Conservation (phyloP, 2,888 invertebrate genomes). For the Mantis religiosa region DNA sequence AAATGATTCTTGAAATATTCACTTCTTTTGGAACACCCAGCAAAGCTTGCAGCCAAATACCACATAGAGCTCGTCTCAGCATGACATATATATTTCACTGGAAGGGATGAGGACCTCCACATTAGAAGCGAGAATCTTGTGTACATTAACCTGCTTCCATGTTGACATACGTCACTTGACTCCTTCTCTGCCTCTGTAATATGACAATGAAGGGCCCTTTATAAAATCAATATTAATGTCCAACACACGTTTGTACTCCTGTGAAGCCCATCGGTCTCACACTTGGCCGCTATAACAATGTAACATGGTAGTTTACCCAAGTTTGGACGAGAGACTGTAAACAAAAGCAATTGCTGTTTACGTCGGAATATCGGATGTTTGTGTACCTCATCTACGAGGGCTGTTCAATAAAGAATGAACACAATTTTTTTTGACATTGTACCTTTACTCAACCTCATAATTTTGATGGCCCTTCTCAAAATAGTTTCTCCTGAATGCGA, state of each 20-base stretch:
- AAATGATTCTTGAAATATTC: no score
- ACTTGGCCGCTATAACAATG: neutral
- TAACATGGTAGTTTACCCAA: neutral
- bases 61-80: neutral
- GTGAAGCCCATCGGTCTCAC: neutral
- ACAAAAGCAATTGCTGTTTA: no score
- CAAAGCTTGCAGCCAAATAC: no score
- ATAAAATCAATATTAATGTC: neutral
- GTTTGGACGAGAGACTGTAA: no score
- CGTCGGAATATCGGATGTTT: no score
- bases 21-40: no score
- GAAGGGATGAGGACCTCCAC: neutral
- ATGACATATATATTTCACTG: neutral
- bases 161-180: neutral
- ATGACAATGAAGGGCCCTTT: neutral
- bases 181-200: neutral
- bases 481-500: no score
- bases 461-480: no score
- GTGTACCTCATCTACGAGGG: no score
- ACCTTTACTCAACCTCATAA: no score
- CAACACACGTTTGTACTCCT: neutral
- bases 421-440: no score
- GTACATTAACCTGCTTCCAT: neutral
- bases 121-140: neutral
- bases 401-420: no score